These are phyloP conservation scores for Pseudanteris insignis DNA, from an alignment of 2,888 invertebrate genomes.

Conservation along the genomic window DNA sequence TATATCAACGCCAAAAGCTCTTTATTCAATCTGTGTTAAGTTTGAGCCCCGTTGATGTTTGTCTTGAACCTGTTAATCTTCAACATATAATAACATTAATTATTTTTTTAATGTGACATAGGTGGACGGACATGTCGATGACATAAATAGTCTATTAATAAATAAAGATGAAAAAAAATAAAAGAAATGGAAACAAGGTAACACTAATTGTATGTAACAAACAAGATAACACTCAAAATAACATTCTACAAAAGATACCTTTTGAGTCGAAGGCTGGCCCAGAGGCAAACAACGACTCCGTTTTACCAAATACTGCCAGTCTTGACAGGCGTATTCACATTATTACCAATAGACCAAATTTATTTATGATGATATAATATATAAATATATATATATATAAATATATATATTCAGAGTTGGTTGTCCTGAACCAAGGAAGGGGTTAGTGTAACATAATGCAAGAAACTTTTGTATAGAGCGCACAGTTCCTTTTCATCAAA, in stretches of 20 bases:
- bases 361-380: conserved; percentile 67
- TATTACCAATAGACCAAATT: conserved; percentile 67
- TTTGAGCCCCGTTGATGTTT: conserved; percentile 55
- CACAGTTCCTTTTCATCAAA: conserved; percentile 58
- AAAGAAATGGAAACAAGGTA: background rate
- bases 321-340: conserved; percentile 64
- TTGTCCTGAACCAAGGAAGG: conserved; percentile 60
- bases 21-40: conserved; percentile 37
- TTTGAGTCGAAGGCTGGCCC: conserved; percentile 51
- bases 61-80: conserved; percentile 58
- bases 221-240: conserved; percentile 22
- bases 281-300: conserved; percentile 44
- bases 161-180: conserved; percentile 26
- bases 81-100: conserved; percentile 57
- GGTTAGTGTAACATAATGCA: conserved; percentile 62
- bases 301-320: conserved; percentile 65
- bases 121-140: conserved; percentile 54
- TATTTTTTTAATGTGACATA: conserved; percentile 62
- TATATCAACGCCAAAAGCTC: conserved; percentile 44
- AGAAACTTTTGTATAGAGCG: conserved; percentile 61
- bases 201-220: conserved; percentile 6
- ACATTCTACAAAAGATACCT: conserved; percentile 51
- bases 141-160: conserved; percentile 58
- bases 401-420: conserved; percentile 57
- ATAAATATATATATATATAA: conserved; percentile 32